These are phyloP conservation scores for Drosophila watanabei DNA, from an alignment of 1,140 invertebrate genomes.

Conservation along the genomic window DNA sequence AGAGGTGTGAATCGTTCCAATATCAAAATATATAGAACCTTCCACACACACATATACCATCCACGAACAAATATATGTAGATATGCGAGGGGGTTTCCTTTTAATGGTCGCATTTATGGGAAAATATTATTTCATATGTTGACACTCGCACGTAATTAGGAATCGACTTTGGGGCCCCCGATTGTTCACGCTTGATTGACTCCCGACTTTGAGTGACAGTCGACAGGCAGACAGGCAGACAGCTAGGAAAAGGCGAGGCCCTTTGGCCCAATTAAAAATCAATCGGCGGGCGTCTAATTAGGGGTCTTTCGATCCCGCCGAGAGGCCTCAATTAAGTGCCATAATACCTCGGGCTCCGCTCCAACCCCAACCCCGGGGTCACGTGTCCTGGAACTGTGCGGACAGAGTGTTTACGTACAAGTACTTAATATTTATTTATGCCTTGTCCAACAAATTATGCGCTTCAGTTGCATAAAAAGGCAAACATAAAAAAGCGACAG, in stretches of 20 bases:
- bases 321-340: slow-evolving; percentile 50
- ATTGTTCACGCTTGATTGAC: slow-evolving; percentile 61
- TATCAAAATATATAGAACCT: not conserved
- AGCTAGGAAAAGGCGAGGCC: slow-evolving; percentile 4
- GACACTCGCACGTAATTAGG: slow-evolving; percentile 83
- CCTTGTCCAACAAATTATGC: slow-evolving; percentile 83
- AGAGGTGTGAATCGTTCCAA: not conserved
- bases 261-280: slow-evolving; percentile 73
- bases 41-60: not conserved
- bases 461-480: slow-evolving; percentile 79
- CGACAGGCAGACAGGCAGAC: slow-evolving; percentile 13
- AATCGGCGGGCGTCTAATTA: slow-evolving; percentile 69
- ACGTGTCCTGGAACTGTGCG: slow-evolving; percentile 63
- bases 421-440: slow-evolving; percentile 78
- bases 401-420: slow-evolving; percentile 43
- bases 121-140: slow-evolving; percentile 83
- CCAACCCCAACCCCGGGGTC: slow-evolving; percentile 8
- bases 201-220: slow-evolving; percentile 50
- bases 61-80: not conserved
- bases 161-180: slow-evolving; percentile 23
- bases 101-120: slow-evolving; percentile 60
- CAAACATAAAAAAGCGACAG: slow-evolving; percentile 34
- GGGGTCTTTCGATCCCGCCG: slow-evolving; percentile 22
- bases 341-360: slow-evolving; percentile 21
- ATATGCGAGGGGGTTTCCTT: slow-evolving; percentile 2